A percentile compares a stretch with the other conserved stretches of the same genome.
Evolutionary conservation across 2,113 vertebrate species (phyloP).

Genomic region (Meriones unguiculatus): DNA sequence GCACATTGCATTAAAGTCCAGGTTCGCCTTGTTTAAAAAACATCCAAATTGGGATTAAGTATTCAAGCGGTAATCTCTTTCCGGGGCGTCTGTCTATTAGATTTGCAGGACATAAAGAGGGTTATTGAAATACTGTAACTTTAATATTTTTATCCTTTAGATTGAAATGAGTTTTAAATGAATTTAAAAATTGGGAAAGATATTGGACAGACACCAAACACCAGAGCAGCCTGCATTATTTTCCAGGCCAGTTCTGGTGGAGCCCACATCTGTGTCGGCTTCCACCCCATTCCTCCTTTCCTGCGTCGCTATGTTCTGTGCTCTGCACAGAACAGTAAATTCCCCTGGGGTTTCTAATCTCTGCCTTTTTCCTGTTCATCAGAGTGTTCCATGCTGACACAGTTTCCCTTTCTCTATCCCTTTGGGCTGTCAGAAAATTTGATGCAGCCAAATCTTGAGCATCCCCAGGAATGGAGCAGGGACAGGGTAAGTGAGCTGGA

Average conservation of each 20-base stretch:
- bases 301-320: neutral
- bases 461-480: slow-evolving; percentile 6
- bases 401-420: slow-evolving; percentile 18
- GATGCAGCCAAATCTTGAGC: neutral
- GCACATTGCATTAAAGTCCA: slow-evolving; percentile 85
- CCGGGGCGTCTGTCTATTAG: slow-evolving; percentile 86
- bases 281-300: slow-evolving; percentile 52
- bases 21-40: slow-evolving; percentile 88
- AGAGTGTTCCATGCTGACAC: neutral
- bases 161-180: slow-evolving; percentile 86
- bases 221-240: slow-evolving; percentile 82
- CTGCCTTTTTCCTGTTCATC: neutral
- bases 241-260: slow-evolving; percentile 78
- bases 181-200: slow-evolving; percentile 85
- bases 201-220: slow-evolving; percentile 84
- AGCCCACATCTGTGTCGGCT: slow-evolving; percentile 72
- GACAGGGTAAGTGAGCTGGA: neutral
- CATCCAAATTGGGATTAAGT: slow-evolving; percentile 88
- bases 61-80: slow-evolving; percentile 89
- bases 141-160: slow-evolving; percentile 83
- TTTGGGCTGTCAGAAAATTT: neutral
- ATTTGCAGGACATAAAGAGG: slow-evolving; percentile 85
- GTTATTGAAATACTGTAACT: slow-evolving; percentile 85
- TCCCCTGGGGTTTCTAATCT: slow-evolving; percentile 53
- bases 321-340: slow-evolving; percentile 44